phyloP scores from a whole-genome alignment of 2,888 invertebrate species.

The Eupeodes latifasciatus region DNA sequence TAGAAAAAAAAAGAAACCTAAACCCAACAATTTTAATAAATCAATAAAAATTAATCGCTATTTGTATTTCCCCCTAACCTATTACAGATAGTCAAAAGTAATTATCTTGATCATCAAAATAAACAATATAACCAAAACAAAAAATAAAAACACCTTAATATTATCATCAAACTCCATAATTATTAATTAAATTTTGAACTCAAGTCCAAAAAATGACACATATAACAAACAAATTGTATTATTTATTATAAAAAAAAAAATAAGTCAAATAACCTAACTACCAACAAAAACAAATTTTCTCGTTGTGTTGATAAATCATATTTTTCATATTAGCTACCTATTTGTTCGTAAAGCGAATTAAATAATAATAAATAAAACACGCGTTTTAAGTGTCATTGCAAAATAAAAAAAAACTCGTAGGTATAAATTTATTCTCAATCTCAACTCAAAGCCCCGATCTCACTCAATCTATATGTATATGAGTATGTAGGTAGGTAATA shows the following conservation, averaged over 20 bases:
- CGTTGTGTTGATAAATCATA: slow-evolving; percentile 53
- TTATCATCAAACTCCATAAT: slow-evolving; percentile 50
- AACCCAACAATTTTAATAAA: neutral
- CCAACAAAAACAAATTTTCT: slow-evolving; percentile 42
- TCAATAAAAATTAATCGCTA: slow-evolving; percentile 4
- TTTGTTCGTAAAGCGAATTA: slow-evolving; percentile 21
- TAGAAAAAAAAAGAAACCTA: no score
- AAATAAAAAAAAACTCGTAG: no score
- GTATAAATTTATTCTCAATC: neutral
- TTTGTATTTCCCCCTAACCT: slow-evolving; percentile 11
- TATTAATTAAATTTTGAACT: slow-evolving; percentile 61
- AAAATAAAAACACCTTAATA: neutral
- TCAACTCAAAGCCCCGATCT: slow-evolving; percentile 42
- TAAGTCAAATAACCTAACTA: slow-evolving; percentile 48
- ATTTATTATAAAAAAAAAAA: slow-evolving; percentile 12
- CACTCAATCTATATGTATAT: slow-evolving; percentile 68
- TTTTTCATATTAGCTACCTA: neutral
- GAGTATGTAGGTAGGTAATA: slow-evolving; percentile 34
- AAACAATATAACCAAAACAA: slow-evolving; percentile 34
- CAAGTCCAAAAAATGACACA: slow-evolving; percentile 53
- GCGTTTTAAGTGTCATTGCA: slow-evolving; percentile 27
- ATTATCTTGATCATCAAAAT: slow-evolving; percentile 7
- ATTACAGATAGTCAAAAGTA: neutral
- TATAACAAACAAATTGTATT: slow-evolving; percentile 32
- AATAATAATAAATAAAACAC: slow-evolving; percentile 43